Base-by-base conservation (phyloP, 2,888 invertebrate genomes). In the Ormyrus pomaceus region DNA sequence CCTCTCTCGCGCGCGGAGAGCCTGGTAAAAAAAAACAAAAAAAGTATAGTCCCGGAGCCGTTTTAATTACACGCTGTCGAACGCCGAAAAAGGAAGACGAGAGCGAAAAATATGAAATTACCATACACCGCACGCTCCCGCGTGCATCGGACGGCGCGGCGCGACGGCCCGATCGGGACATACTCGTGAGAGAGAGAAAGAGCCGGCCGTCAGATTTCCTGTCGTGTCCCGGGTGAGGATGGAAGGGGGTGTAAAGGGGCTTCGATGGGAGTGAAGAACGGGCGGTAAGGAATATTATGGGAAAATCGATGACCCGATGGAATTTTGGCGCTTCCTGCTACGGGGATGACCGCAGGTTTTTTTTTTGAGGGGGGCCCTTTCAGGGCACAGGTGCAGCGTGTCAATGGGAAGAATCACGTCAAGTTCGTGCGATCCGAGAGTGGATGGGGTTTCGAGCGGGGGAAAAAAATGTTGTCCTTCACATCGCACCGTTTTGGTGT, bases 191-290 rank as follows among this genome's bases (percentile, higher is more conserved):
- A 79, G 78, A 70, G 46, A 48, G 34, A 11, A 45, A 5, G 51
- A n/a, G 46, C n/a, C 19, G 58, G 68, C 74, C 77, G 78, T 82
- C 82, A 83, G 81, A 84, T 83, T 83, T 83, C 82, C 81, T 82
- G 82, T 81, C 64, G 19, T 66, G 46, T 59, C 65, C 65, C 45
- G 46, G 46, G 11, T 11, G 4, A n/a, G 50, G 48, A 50, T 58
- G 53, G 53, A 80, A 61, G 69, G 64, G 45, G 64, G 64, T 65
- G 64, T 65, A 46, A 71, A 71, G 65, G 77, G 77, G 71, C 71
- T 77, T 71, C 77, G 45, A 48, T 11, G 50, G 10, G 51, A 19
- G 70, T 48, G 19, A 48, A 19, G 11, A 19, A 55, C 45, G 19
- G 48, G 56, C 5, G 34, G 19, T 19, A 19, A 19, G 19, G 45